Base-by-base conservation (phyloP, 2,797 vertebrate genomes). In the Neosalanx taihuensis region DNA sequence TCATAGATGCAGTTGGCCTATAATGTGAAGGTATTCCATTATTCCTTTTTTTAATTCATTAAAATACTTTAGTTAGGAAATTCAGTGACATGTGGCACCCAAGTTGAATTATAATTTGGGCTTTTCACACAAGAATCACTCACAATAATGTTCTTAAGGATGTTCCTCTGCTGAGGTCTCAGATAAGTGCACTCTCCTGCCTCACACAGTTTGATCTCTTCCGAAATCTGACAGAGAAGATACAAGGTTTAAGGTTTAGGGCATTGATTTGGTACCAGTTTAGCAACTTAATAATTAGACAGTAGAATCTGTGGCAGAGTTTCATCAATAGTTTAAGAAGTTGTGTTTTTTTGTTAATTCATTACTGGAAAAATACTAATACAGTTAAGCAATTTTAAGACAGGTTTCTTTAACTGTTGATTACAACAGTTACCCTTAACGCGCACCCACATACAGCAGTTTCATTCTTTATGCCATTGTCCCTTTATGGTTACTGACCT, bases 171-270 rank as follows among this genome's bases (percentile, higher is more conserved):
- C 77, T 92, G 91, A 30, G 92, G 92, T 80, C 91, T 92, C 81
- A 93, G 69, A 74, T 92, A 94, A 67, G 89, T 91, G 79, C 94
- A 95, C 76, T 93, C 91, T 57, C 92, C 91, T 0, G 88, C 92
- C 69, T 94, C 92, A 70, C 94, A 95, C 53, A 94, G 73, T 73
- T 94, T 94, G 29, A 94, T 90, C 83, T 94, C 94, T 78, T 91
- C 93, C 71, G 94, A 94, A 74, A 91, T 85, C 94, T 95, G 80
- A 78, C 58, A 72, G 13, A 20, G 33, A n/a, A 20, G 12, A 51
- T 9, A 41, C 5, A 62, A n/a, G 30, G 13, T 18, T 4, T 46
- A 12, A 13, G n/a, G 10, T 5, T 20, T n/a, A 29, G 18, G 18
- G 13, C 9, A 46, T 1, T 46, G 35, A 56, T 56, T n/a, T 56